Evolutionary conservation across 2,797 vertebrate species (phyloP).

Genomic region (Diplodus puntazzo): DNA sequence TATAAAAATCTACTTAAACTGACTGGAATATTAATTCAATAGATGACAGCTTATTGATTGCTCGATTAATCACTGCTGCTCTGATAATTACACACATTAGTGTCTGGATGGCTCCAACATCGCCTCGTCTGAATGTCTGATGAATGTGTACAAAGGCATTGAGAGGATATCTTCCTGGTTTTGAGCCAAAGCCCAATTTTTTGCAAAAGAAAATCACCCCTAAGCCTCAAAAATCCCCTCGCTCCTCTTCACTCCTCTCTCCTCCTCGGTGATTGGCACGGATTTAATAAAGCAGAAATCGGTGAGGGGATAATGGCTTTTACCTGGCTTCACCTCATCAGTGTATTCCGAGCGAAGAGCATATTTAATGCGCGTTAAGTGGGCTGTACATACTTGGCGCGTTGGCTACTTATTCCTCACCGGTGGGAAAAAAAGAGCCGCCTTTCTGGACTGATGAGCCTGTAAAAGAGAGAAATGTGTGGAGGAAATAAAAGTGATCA

Average conservation of each 20-base stretch:
- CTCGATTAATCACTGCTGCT: too few species aligned
- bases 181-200: constrained; percentile 14
- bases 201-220: constrained; percentile 11
- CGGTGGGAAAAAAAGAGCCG: constrained; percentile 17
- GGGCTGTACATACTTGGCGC: constrained; percentile 30
- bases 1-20: too few species aligned
- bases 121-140: not conserved
- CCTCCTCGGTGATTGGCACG: constrained; percentile 36
- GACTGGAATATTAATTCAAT: too few species aligned
- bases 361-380: constrained; percentile 45
- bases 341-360: constrained; percentile 37
- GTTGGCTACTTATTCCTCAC: constrained; percentile 49
- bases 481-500: constrained; percentile 56
- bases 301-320: constrained; percentile 51
- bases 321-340: constrained; percentile 58
- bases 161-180: constrained; percentile 17
- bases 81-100: not conserved
- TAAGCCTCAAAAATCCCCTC: constrained; percentile 27
- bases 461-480: constrained; percentile 40
- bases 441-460: constrained; percentile 38
- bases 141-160: constrained; percentile 15
- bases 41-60: too few species aligned
- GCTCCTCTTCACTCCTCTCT: constrained; percentile 28
- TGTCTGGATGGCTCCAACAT: not conserved
- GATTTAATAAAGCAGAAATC: constrained; percentile 56